Percentiles rank a stretch among this genome's conserved stretches.
Conservation (phyloP, 2,797 vertebrate genomes). For the Limosa lapponica region DNA sequence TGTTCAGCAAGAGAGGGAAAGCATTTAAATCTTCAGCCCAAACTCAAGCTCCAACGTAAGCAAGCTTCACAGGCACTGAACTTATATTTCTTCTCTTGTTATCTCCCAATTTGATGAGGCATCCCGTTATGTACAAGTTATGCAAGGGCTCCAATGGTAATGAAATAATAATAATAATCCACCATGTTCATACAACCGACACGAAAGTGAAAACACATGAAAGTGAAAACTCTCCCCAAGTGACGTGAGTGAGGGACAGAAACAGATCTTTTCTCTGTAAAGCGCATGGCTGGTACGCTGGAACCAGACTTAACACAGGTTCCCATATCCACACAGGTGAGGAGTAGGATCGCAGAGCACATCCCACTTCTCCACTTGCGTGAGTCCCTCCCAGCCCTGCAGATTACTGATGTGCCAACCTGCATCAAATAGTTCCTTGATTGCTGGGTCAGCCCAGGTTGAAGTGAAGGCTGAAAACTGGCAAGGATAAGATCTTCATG, state of each 20-base stretch:
- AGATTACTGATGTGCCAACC: neutral
- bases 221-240: neutral
- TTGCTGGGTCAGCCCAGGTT: neutral
- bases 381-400: neutral
- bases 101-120: neutral
- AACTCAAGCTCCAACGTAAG: neutral
- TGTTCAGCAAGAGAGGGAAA: neutral
- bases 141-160: neutral
- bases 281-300: neutral
- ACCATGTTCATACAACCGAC: accelerated
- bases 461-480: neutral
- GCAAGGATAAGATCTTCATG: neutral
- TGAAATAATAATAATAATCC: neutral
- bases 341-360: neutral
- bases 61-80: neutral
- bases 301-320: neutral
- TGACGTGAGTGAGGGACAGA: neutral
- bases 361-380: neutral
- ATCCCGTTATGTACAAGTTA: neutral
- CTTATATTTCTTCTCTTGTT: neutral
- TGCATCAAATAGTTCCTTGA: neutral
- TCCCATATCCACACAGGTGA: accelerated
- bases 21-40: slow-evolving; percentile 37
- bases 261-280: neutral
- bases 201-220: neutral